phyloP scores from a whole-genome alignment of 2,888 invertebrate species.

The Tipula helvola region DNA sequence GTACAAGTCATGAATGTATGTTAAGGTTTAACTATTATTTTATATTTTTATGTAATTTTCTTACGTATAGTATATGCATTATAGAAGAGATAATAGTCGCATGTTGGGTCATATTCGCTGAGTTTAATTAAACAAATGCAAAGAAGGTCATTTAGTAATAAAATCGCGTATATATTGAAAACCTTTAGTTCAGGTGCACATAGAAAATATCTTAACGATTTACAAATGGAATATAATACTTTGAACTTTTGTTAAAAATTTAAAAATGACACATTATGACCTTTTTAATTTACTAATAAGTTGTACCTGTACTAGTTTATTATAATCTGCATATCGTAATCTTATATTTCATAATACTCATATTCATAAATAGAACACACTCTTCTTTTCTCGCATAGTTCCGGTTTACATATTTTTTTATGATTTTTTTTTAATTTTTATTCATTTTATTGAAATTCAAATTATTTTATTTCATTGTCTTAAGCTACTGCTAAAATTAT shows the following conservation, averaged over 20 bases:
- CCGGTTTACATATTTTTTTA: not conserved
- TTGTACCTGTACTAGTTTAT: too few species aligned
- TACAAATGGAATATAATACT: not conserved
- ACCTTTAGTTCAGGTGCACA: not conserved
- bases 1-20: not conserved
- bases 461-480: not conserved
- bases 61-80: not conserved
- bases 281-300: too few species aligned
- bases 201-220: not conserved
- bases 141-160: not conserved
- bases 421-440: not conserved
- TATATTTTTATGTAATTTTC: not conserved
- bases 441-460: not conserved
- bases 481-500: not conserved
- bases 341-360: not conserved
- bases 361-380: not conserved
- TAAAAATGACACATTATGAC: too few species aligned
- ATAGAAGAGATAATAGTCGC: not conserved
- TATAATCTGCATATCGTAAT: not conserved
- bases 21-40: not conserved
- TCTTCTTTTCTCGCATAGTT: constrained; percentile 5
- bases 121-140: not conserved
- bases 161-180: not conserved
- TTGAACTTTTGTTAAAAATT: not conserved
- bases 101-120: not conserved